These are phyloP conservation scores for Cheilosia grossa DNA, from an alignment of 2,888 invertebrate species.

Conservation along the genomic window DNA sequence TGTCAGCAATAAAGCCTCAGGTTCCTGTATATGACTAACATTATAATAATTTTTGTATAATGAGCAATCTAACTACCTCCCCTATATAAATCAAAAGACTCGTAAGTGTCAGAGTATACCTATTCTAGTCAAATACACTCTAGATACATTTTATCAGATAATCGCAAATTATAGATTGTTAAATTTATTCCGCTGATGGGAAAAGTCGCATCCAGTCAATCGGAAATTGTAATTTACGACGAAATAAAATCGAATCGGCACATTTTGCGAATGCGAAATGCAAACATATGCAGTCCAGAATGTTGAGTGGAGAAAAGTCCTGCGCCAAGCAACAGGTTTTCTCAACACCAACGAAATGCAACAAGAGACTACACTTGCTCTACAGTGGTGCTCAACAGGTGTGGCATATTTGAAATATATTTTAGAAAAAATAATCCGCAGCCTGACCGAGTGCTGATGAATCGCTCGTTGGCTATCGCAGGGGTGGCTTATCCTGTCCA, in stretches of 20 bases:
- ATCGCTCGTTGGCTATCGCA: neutral
- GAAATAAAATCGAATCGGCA: slow-evolving; percentile 39
- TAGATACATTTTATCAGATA: slow-evolving; percentile 56
- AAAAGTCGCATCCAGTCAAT: slow-evolving; percentile 61
- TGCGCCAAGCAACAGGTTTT: slow-evolving; percentile 63
- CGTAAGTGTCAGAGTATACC: slow-evolving; percentile 27
- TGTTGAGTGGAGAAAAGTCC: slow-evolving; percentile 35
- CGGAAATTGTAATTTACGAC: slow-evolving; percentile 60
- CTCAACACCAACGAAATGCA: slow-evolving; percentile 25
- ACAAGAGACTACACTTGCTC: slow-evolving; percentile 4
- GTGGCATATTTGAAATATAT: slow-evolving; percentile 36
- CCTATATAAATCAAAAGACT: slow-evolving; percentile 57
- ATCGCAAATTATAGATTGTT: slow-evolving; percentile 34
- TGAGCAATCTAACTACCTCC: slow-evolving; percentile 45
- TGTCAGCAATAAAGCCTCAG: neutral
- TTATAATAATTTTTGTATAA: neutral
- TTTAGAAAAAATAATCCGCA: neutral
- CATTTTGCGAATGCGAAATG: slow-evolving; percentile 3
- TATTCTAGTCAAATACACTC: slow-evolving; percentile 12
- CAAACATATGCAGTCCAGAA: slow-evolving; percentile 24
- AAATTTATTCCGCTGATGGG: slow-evolving; percentile 33
- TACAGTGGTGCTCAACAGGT: slow-evolving; percentile 63
- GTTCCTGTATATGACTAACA: neutral
- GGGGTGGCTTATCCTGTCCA: slow-evolving; percentile 54
- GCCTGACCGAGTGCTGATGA: neutral